Evolutionary conservation across 2,113 vertebrate genomes (phyloP), one percentile per base, ranked within the genome.

Genomic region (Lasiurus cinereus): DNA sequence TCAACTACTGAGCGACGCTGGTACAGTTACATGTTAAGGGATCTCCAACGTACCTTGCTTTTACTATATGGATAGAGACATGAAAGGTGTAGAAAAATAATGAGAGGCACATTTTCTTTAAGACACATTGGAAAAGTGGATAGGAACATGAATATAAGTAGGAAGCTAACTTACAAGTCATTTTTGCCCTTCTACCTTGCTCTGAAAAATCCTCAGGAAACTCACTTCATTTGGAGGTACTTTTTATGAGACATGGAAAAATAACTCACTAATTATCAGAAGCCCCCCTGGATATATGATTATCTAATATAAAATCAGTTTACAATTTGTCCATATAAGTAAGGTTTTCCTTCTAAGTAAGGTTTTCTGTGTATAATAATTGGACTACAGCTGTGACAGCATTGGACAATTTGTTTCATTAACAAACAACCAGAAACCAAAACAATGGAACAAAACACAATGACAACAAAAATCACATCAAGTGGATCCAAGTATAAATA

Each of bases 331-430:
- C 22, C 7, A 16, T 36, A 70, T 84, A 88, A 87, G 85, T 72
- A 76, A 89, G 24, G 6, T 92, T 95, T 89, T 94, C 39, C 39
- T 39, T 39, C 39, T 88, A 88, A 87, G 85, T 72, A 76, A 89
- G 24, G 6, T 92, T 95, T 89, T 94, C 39, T 21, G 36, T 21
- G 7, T 48, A 46, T 88, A 70, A 56, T 95, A 64, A 13, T 22
- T 88, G 5, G 8, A 64, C 43, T 56, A 13, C 16, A 24, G 21
- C 66, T 93, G 16, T 29, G 24, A 87, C 18, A 39, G 39, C 39
- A 39, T 39, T 39, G 39, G 39, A 39, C 39, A 39, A 5, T 39
- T 39, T 39, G 39, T 39, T 39, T 39, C 52, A 70, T 70, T 52
- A 73, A 72, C 36, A 93, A 82, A 29, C 56, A 92, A 43, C 10